These are phyloP conservation scores for Armadillidium nasatum DNA, from an alignment of 1,140 invertebrate species.

Conservation along the genomic window DNA sequence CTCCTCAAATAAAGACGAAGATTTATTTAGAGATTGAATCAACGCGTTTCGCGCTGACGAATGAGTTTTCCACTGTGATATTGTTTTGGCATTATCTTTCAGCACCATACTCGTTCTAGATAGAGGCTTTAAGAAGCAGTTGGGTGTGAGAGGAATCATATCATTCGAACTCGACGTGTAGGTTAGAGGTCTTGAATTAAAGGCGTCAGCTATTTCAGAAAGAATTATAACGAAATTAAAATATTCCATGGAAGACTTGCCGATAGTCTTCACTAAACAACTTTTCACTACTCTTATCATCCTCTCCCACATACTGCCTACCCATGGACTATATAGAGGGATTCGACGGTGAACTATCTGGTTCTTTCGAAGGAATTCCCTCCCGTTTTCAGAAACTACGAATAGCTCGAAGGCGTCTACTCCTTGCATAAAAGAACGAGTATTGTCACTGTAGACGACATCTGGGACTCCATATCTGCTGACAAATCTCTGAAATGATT, in stretches of 20 bases:
- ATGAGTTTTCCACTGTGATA: too few species aligned
- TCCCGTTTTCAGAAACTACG: too few species aligned
- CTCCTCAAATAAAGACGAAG: too few species aligned
- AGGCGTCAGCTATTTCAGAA: background rate
- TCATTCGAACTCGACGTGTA: too few species aligned
- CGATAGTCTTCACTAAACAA: background rate
- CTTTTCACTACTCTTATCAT: background rate
- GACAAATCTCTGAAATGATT: background rate
- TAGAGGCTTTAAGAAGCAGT: too few species aligned
- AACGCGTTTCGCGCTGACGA: too few species aligned
- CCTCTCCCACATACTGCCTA: background rate
- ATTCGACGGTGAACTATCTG: background rate
- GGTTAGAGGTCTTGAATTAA: slow-evolving; percentile 1
- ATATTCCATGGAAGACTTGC: background rate
- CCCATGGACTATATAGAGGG: background rate
- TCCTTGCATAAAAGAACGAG: slow-evolving; percentile 6
- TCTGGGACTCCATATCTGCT: slow-evolving; percentile 8
- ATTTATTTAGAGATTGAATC: too few species aligned
- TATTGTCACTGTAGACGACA: background rate
- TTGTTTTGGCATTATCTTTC: too few species aligned
- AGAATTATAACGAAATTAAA: background rate
- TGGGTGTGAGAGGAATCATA: too few species aligned
- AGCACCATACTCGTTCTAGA: too few species aligned
- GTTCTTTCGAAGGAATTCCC: background rate
- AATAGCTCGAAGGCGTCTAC: background rate